Evolutionary conservation across 2,888 invertebrate genomes (phyloP).

Genomic region (Drepanosiphum platanoidis): DNA sequence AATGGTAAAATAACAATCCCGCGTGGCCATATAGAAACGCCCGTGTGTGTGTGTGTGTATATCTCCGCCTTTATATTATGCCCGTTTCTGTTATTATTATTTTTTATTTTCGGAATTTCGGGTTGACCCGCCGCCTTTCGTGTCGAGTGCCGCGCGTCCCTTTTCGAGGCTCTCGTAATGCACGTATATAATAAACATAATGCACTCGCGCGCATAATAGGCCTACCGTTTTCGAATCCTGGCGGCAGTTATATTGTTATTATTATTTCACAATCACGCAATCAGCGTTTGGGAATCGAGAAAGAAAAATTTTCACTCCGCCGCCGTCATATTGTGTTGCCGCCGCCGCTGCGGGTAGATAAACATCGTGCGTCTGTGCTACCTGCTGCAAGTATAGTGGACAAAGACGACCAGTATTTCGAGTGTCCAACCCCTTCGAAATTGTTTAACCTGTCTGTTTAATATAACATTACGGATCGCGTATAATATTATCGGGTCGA

Average conservation of each 20-base stretch:
- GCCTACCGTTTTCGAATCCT: slow-evolving; percentile 26
- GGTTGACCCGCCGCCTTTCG: neutral
- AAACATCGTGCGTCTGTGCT: slow-evolving; percentile 9
- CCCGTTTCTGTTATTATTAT: slow-evolving; percentile 29
- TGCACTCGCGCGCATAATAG: neutral
- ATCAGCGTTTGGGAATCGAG: slow-evolving; percentile 30
- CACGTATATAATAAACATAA: neutral
- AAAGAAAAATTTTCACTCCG: neutral
- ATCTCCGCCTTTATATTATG: neutral
- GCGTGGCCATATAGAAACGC: neutral
- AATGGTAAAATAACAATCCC: slow-evolving; percentile 45
- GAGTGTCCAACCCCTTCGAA: slow-evolving; percentile 24
- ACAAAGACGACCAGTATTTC: neutral
- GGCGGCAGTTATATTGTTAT: neutral
- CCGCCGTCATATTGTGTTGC: neutral
- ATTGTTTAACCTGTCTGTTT: neutral
- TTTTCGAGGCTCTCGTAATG: neutral
- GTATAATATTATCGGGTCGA: neutral
- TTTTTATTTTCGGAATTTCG: slow-evolving; percentile 46
- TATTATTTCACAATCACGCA: slow-evolving; percentile 48
- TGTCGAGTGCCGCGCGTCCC: slow-evolving; percentile 1
- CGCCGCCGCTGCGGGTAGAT: neutral
- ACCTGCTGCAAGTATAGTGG: slow-evolving; percentile 15
- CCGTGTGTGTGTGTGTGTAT: neutral
- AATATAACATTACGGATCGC: neutral